Conservation (phyloP, 2,113 vertebrate genomes). For the Colistium nudipinnis region DNA sequence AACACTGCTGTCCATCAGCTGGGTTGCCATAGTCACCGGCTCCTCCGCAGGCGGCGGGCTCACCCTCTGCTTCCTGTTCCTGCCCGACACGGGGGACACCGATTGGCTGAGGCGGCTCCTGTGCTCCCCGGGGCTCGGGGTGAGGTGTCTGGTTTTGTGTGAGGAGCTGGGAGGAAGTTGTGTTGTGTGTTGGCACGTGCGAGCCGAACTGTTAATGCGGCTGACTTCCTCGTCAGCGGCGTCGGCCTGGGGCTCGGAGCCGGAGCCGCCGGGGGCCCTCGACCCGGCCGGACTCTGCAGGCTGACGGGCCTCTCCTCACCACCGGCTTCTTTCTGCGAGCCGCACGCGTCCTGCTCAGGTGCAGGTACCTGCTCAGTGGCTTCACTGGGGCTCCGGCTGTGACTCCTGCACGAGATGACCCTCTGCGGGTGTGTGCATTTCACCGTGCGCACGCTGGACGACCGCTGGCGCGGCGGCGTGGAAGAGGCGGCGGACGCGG, state of each 20-base stretch:
- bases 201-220: slow-evolving; percentile 83
- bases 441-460: slow-evolving; percentile 75
- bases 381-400: slow-evolving; percentile 64
- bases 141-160: slow-evolving; percentile 63
- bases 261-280: slow-evolving; percentile 43
- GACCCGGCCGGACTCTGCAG: slow-evolving; percentile 40
- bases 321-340: slow-evolving; percentile 33
- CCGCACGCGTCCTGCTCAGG: slow-evolving; percentile 39
- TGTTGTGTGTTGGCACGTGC: slow-evolving; percentile 66
- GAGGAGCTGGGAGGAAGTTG: slow-evolving; percentile 79
- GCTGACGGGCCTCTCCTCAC: slow-evolving; percentile 25
- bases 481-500: slow-evolving; percentile 63
- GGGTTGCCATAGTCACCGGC: slow-evolving; percentile 59
- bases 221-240: slow-evolving; percentile 85
- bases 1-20: slow-evolving; percentile 78
- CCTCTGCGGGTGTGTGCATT: slow-evolving; percentile 66
- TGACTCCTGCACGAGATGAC: slow-evolving; percentile 72
- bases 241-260: slow-evolving; percentile 68
- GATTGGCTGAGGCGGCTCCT: slow-evolving; percentile 67
- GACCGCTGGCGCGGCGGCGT: slow-evolving; percentile 58
- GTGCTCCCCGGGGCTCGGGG: slow-evolving; percentile 70
- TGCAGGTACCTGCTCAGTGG: slow-evolving; percentile 34
- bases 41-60: slow-evolving; percentile 89
- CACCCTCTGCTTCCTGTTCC: slow-evolving; percentile 89
- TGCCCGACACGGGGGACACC: slow-evolving; percentile 79